phyloP scores from a whole-genome alignment of 2,888 invertebrate species.

The Philhelius pedissequus region DNA sequence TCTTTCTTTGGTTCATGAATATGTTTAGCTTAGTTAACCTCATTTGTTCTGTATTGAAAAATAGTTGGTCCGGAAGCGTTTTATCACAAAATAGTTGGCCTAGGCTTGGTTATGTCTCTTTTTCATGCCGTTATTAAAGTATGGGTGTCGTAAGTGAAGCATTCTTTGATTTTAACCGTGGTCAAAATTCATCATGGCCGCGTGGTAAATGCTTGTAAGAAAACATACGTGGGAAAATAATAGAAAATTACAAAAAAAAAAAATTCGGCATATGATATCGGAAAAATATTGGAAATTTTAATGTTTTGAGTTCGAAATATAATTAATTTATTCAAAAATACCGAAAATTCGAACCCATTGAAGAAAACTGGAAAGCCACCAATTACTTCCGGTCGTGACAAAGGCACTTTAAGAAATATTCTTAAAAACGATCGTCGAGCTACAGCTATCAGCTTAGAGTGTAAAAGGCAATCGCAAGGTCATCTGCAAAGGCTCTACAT shows the following conservation, averaged over 20 bases:
- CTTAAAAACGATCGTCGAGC: background rate
- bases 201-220: background rate
- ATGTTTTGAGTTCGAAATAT: background rate
- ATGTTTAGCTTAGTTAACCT: no score
- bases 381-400: background rate
- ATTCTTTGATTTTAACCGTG: no score
- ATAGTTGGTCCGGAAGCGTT: no score
- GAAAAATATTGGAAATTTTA: background rate
- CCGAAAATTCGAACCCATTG: background rate
- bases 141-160: no score
- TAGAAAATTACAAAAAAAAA: slow-evolving; percentile 4
- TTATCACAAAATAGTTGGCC: no score
- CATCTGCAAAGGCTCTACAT: no score
- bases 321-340: slow-evolving; percentile 11
- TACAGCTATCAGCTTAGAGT: slow-evolving; percentile 19
- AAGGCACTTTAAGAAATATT: background rate
- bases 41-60: no score
- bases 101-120: no score
- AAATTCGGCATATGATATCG: background rate
- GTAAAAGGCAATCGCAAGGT: no score
- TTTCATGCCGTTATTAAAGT: no score
- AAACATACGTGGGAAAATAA: slow-evolving; percentile 1
- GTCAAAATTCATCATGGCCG: background rate
- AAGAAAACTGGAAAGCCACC: background rate
- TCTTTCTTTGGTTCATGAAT: no score